Base-by-base conservation (phyloP, 2,888 invertebrate species). In the Epistrophe eligans region DNA sequence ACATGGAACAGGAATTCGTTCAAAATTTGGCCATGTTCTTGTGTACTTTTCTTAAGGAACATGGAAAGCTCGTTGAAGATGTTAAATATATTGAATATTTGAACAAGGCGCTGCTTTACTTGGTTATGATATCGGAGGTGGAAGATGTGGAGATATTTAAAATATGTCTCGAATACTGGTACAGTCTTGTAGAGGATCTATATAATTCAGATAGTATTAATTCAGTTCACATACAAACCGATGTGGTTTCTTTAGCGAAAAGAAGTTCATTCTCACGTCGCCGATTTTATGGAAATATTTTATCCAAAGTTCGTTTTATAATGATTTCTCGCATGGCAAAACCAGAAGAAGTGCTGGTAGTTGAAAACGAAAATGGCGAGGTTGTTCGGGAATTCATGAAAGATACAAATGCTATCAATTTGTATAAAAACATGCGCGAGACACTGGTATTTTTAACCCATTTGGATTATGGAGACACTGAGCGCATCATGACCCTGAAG, bases 271-370 rank as follows among this genome's bases (percentile, higher is more conserved):
- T 92, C 84, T 94, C 95, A 19, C 94, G 97, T 72, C 95, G 96
- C 90, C 94, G 95, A 84, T 95, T 97, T 89, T 98, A 97, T 92
- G 95, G 96, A 80, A 96, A 96, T 90, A 96, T 97, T 66, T 93
- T 98, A 79, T 97, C 97, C 85, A 97, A 97, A 94, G 96, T 99
- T 52, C 95, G 99, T 57, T 97, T 97, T 91, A 98, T 99, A 62
- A 99, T 99, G 99, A 99, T 99, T 91, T 98, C 98, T 83, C 95
- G 99, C 90, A 99, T 99, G 99, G 99, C 99, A 19, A 99, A 99
- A 93, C 99, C 99, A 0, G 99, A 99, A 93, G 99, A 99, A 94
- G 99, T 99, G 45, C 94, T 99, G 84, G 99, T 99, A 60, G 99
- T 99, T 52, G 99, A 99, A 93, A 99, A 99, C 94, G 99, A 99